Percentiles rank a stretch among this genome's conserved stretches.
Evolutionary conservation across 1,140 invertebrate species (phyloP).

Genomic region (Drosophila nasuta): DNA sequence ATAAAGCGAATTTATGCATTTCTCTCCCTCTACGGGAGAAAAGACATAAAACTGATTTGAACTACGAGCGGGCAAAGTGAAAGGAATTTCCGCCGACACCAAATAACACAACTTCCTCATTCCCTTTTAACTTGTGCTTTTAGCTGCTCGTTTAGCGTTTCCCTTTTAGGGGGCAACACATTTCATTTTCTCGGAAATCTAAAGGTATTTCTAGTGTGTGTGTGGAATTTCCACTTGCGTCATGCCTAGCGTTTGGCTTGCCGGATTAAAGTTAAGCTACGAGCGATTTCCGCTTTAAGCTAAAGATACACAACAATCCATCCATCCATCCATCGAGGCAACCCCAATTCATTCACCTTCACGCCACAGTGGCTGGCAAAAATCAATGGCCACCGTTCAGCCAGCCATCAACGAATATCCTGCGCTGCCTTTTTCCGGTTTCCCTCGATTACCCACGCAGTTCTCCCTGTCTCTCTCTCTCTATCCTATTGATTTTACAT

Average conservation of each 20-base stretch:
- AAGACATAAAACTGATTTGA: slow-evolving; percentile 48
- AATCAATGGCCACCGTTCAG: slow-evolving; percentile 43
- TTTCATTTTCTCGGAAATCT: slow-evolving; percentile 15
- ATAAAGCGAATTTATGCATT: slow-evolving; percentile 59
- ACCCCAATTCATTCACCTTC: slow-evolving; percentile 15
- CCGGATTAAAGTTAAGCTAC: slow-evolving; percentile 47
- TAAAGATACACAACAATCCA: neutral
- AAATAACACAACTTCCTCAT: neutral
- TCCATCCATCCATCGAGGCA: neutral
- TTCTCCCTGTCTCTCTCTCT: too few species aligned
- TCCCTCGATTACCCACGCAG: too few species aligned
- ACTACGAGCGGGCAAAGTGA: slow-evolving; percentile 21
- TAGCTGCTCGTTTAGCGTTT: slow-evolving; percentile 36
- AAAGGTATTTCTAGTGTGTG: neutral
- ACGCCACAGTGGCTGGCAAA: slow-evolving; percentile 53
- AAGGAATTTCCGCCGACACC: slow-evolving; percentile 28
- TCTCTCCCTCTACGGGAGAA: neutral
- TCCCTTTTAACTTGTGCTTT: slow-evolving; percentile 1
- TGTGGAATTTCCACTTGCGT: slow-evolving; percentile 24
- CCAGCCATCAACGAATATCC: neutral
- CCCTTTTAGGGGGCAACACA: neutral
- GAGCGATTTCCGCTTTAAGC: slow-evolving; percentile 37
- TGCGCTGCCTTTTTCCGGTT: neutral
- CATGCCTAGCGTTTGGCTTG: slow-evolving; percentile 28
- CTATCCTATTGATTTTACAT: slow-evolving; percentile 67